A percentile compares a stretch with the other conserved stretches of the same genome.
Conservation (phyloP, 2,113 vertebrate genomes). For the Petrocephalus zakoni region DNA sequence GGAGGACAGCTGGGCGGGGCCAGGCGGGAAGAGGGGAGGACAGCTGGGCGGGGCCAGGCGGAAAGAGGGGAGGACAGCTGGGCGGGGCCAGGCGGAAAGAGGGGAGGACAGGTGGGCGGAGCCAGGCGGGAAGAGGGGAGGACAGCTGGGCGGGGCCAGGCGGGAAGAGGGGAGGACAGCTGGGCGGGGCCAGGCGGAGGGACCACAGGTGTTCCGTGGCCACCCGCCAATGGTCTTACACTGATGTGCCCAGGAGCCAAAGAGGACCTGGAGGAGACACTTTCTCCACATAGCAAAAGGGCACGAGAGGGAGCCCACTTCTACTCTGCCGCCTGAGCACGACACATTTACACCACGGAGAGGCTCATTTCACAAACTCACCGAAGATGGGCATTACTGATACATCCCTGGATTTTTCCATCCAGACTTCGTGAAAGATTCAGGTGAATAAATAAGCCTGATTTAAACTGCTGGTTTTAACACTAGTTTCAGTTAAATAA, state of each 20-base stretch:
- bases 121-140: not conserved
- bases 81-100: not conserved
- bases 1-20: too few species aligned
- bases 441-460: not conserved
- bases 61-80: too few species aligned
- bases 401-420: not conserved
- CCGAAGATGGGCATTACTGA: not conserved
- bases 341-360: not conserved
- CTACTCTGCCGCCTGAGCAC: not conserved
- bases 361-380: not conserved
- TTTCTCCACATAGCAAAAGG: not conserved
- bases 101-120: not conserved
- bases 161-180: not conserved
- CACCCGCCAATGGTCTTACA: not conserved
- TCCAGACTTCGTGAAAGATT: not conserved
- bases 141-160: not conserved
- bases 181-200: not conserved
- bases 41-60: not conserved
- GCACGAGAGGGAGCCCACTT: not conserved
- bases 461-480: not conserved
- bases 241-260: not conserved
- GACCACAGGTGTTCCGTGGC: not conserved
- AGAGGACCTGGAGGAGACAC: not conserved
- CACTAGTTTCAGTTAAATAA: not conserved
- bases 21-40: too few species aligned